These are phyloP conservation scores for Aphyosemion australe DNA, from an alignment of 2,113 vertebrate species.

Conservation along the genomic window DNA sequence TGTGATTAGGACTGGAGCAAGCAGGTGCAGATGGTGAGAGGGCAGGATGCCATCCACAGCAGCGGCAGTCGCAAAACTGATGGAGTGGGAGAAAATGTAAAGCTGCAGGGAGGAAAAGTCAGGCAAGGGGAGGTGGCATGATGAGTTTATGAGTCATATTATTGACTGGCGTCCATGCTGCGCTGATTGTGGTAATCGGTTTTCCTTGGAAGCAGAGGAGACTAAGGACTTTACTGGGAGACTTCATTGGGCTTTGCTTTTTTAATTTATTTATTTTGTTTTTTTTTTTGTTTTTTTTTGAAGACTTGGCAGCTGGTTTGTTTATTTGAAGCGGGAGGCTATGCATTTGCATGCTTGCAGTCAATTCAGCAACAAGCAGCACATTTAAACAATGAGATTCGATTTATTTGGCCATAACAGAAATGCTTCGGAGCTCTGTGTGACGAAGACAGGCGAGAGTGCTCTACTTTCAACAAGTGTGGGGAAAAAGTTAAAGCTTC, in stretches of 20 bases:
- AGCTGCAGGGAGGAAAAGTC: constrained; percentile 40
- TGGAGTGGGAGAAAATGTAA: constrained; percentile 44
- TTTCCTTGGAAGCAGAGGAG: constrained; percentile 55
- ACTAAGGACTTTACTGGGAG: constrained; percentile 36
- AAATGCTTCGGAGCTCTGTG: constrained; percentile 12
- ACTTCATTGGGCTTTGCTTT: constrained; percentile 47
- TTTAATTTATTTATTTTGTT: not conserved
- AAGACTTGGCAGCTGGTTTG: constrained; percentile 53
- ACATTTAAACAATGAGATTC: constrained; percentile 32
- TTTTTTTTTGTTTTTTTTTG: no score
- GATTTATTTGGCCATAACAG: constrained; percentile 15
- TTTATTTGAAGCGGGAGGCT: constrained; percentile 15
- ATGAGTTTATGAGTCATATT: constrained; percentile 73
- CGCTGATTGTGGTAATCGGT: constrained; percentile 66
- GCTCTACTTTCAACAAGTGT: constrained; percentile 31
- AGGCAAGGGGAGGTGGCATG: constrained; percentile 32
- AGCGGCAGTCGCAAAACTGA: constrained; percentile 35
- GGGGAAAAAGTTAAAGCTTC: constrained; percentile 28
- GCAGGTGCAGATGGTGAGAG: constrained; percentile 48
- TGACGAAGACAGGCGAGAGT: constrained; percentile 54
- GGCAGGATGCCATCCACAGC: constrained; percentile 33
- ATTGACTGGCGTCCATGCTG: constrained; percentile 68
- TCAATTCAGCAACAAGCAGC: constrained; percentile 17
- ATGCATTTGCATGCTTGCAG: constrained; percentile 30
- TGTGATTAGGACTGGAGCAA: constrained; percentile 37